Evolutionary conservation across 2,113 vertebrate species (phyloP).

Genomic region (Oncorhynchus keta): DNA sequence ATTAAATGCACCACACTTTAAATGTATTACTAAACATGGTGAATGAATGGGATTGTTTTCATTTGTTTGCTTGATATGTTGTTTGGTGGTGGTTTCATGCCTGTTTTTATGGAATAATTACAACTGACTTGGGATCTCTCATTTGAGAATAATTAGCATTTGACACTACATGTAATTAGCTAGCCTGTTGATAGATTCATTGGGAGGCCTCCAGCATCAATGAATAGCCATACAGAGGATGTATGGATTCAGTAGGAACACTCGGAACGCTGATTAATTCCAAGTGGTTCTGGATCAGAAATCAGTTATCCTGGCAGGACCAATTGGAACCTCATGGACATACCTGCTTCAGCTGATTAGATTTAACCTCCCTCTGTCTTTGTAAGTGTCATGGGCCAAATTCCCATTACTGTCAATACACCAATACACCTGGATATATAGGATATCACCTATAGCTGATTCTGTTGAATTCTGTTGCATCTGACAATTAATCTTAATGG

Average conservation of each 20-base stretch:
- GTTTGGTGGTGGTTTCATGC: neutral
- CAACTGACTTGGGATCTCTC: neutral
- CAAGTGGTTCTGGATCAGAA: slow-evolving; percentile 30
- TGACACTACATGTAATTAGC: slow-evolving; percentile 9
- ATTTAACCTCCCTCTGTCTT: slow-evolving; percentile 6
- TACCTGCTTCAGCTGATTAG: slow-evolving; percentile 44
- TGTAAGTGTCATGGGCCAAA: neutral
- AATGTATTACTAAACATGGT: neutral
- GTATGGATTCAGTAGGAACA: neutral
- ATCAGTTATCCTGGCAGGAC: slow-evolving; percentile 37
- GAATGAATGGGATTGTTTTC: neutral
- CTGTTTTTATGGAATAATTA: slow-evolving; percentile 8
- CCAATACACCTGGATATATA: slow-evolving; percentile 9
- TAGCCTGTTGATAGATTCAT: slow-evolving; percentile 26
- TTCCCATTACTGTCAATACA: slow-evolving; percentile 29
- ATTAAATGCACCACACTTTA: neutral
- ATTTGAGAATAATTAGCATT: neutral
- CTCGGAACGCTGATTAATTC: slow-evolving; percentile 6
- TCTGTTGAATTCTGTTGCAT: no score
- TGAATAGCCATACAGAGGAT: neutral
- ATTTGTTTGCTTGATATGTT: neutral
- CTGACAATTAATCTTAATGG: no score
- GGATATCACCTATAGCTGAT: slow-evolving; percentile 15
- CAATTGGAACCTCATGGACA: slow-evolving; percentile 44
- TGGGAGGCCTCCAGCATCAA: slow-evolving; percentile 8